Base-by-base conservation (phyloP, 2,797 vertebrate species). In the Chromobotia macracanthus region DNA sequence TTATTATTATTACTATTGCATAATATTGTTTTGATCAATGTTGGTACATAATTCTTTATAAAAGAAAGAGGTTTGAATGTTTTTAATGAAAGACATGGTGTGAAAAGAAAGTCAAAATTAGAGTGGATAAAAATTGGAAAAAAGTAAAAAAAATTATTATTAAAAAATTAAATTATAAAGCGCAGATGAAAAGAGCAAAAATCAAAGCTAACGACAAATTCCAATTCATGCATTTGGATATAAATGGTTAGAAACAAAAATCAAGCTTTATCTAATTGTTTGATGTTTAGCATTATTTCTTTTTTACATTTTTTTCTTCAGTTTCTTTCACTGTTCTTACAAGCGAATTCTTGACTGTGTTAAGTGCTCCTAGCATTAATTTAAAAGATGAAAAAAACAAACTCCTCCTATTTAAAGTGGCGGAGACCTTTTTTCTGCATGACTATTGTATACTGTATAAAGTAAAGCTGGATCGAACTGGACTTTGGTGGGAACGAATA, bases 41-140 rank as follows among this genome's bases (percentile, higher is more conserved):
- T 38, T 48, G 61, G 61, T 79, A 58, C 9, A 44, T 65, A 38
- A 73, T 79, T 79, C 69, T 73, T 79, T 91, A 89, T 89, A 89
- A 90, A 91, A 90, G 94, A 96, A 95, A 97, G 96, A 97, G 95
- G 88, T 92, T 94, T 90, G 96, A 96, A 97, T 97, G 97, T 96
- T 98, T 93, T 89, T 92, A 94, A 93, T 94, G 93, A 85, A 91
- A 89, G 85, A 87, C 84, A 74, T 87, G 82, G 79, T 41, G 83
- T 88, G 90, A 90, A 88, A 89, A 87, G 86, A 88, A 77, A 81
- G 86, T 86, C 87, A 84, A 87, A 84, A 84, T 67, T 23, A 84
- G 82, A 86, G 78, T 72, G 83, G 76, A 83, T 63, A 65, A 72
- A 72, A 69, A 67, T 51, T 28, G 38, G 53, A 16, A 10, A 11